These are phyloP conservation scores for Brenthis ino DNA, from an alignment of 2,888 invertebrate species.

Conservation along the genomic window DNA sequence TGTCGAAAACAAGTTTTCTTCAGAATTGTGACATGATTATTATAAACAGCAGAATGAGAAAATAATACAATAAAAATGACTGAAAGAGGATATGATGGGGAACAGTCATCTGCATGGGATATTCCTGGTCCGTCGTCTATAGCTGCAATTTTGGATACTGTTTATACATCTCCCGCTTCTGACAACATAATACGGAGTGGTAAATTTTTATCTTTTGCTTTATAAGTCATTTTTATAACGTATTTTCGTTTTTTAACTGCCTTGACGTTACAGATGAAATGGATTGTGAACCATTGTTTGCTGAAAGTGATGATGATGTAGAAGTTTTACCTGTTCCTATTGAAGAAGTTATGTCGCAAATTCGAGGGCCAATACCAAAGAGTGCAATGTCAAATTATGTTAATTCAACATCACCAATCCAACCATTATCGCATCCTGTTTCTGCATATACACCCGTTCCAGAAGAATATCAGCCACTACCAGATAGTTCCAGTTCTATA, in stretches of 20 bases:
- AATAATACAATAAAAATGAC: constrained; percentile 59
- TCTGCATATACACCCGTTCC: constrained; percentile 72
- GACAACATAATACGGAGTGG: constrained; percentile 69
- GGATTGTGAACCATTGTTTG: constrained; percentile 85
- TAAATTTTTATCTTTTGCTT: constrained; percentile 41
- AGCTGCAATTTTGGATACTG: constrained; percentile 85
- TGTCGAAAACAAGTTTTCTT: constrained; percentile 36
- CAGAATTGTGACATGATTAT: constrained; percentile 26
- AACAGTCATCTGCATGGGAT: constrained; percentile 71
- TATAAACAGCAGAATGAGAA: constrained; percentile 44
- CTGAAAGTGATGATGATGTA: constrained; percentile 85
- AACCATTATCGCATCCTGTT: constrained; percentile 58
- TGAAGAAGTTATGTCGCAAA: constrained; percentile 52
- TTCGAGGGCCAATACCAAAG: constrained; percentile 47
- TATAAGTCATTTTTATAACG: background rate
- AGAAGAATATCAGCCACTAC: constrained; percentile 75
- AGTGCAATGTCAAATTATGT: constrained; percentile 65
- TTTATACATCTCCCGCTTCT: constrained; percentile 81
- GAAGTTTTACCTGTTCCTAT: constrained; percentile 63
- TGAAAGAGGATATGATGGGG: constrained; percentile 68
- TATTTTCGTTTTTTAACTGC: constrained; percentile 4
- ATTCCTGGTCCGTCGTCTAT: constrained; percentile 79
- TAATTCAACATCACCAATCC: constrained; percentile 65
- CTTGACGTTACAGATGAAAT: constrained; percentile 76
- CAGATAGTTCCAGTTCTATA: constrained; percentile 71